Base-by-base conservation (phyloP, 2,797 vertebrate species). In the Ammospiza maritima region DNA sequence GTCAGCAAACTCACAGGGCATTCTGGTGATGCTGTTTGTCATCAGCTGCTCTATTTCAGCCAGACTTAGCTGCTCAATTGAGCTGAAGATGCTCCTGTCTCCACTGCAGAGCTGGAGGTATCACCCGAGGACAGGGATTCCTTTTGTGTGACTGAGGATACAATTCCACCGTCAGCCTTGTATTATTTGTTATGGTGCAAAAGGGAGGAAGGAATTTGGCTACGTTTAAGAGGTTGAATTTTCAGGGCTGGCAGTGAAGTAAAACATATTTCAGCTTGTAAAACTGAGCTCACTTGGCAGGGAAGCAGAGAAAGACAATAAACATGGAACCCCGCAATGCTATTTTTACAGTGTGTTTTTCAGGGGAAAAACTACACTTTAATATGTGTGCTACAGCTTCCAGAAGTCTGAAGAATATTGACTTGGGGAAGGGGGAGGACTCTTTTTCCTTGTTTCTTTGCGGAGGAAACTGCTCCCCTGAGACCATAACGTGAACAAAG, bases 211-310 rank as follows among this genome's bases (percentile, higher is more conserved):
- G 15, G 75, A 88, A 77, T 85, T 34, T 90, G 75, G 53, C 75
- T 58, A 0, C 0, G 0, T 50, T 77, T 80, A 54, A 85, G 69
- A 76, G 53, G 57, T 7, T 89, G 78, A 67, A 74, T 95, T 90
- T 94, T 94, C 79, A 85, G 86, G 72, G 61, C 61, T 96, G 90
- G 81, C 69, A 89, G 72, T 25, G 27, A 85, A 93, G 32, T 85
- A 83, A 87, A 94, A 89, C 75, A 76, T 93, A 93, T 87, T 95
- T 97, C 78, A 92, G 81, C 90, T 85, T 96, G 90, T 89, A 95
- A 95, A 85, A 95, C 30, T 79, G 85, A 95, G 76, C 61, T 36
- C 16, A 2, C 34, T 93, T 96, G 93, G 88, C 84, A 80, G 65
- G 75, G 61, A 89, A 85, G 81, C 48, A 71, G 57, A 85, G 75